Base-by-base conservation (phyloP, 1,140 invertebrate genomes). In the Chrysopa pallens region DNA sequence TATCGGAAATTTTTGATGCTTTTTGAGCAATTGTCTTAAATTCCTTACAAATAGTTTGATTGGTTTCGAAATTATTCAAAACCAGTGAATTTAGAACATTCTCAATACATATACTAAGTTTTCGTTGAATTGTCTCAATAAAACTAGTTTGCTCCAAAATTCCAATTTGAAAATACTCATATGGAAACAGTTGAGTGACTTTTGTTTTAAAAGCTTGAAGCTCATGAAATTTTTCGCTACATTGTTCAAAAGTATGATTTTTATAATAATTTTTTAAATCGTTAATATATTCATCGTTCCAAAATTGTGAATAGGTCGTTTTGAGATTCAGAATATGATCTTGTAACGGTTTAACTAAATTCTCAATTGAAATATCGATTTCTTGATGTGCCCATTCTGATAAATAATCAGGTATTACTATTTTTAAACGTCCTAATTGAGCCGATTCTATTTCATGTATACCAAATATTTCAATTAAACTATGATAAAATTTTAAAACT, bases 1-100 rank as follows among this genome's bases (percentile, higher is more conserved):
- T 76, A 46, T 63, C 61, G 2, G 82, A 81, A 52, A 74, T 70
- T 47, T 70, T 66, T 1, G 77, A 52, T 5, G 76, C 73, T 47
- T 56, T 69, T 15, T 57, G 54, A 47, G 68, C 66, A 35, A 80
- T 67, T 15, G 62, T 63, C 59, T 78, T 70, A 50, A 81, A 82
- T 42, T 61, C 63, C 2, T 58, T 49, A 50, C 77, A 80, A 44
- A 82, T 80, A 31, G 68, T 63, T 9, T 70, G 54, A 59, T 80
- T 76, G 38, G 68, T 68, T 40, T 59, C 57, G 27, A 61, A 60
- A 48, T 74, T 71, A 15, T 61, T 58, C 5, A 53, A 42, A 0
- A 67, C 56, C 4, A 77, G 54, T 46, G 69, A 60, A 1, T 47
- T 45, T 2, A 72, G 68, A 9, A 75, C 67, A 14, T 64, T 52